Base-by-base conservation (phyloP, 2,888 invertebrate species). In the Drosophila phalerata region DNA sequence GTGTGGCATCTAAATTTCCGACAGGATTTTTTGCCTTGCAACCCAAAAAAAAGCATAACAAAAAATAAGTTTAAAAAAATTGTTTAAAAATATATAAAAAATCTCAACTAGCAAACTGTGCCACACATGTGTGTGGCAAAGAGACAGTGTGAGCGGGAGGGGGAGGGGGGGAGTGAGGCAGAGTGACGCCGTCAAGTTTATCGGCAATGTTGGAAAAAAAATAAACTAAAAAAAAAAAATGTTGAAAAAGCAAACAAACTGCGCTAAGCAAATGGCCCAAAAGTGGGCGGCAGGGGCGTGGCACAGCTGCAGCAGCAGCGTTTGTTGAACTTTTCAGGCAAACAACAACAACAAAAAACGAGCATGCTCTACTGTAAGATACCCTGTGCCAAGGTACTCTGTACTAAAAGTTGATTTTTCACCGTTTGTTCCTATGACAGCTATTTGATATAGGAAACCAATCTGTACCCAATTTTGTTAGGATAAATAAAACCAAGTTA, bases 11-110 rank as follows among this genome's bases (percentile, higher is more conserved):
- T 0, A 60, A 34, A 75, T 70, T 69, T 60, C 60, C 87, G 85
- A 77, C 85, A 84, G 87, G 82, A 88, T 79, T 87, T 79, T 79
- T 62, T 58, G 65, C 73, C 66, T 76, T 68, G 55, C 69, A 66
- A 60, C 30, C 11, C 28, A 32, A 30, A 30, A 56, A 19, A 56
- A 37, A 43, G 5, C 5, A 51, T 28, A 30, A 17, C n/a, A 25
- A 4, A n/a, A 47, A 28, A 57, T 3, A 37, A 5, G 19, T 3
- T 15, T 5, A 30, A 32, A 45, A 19, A 17, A 19, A n/a, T 22
- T 22, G 1, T 22, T 2, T 3, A 28, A 28, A 28, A 6, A 28
- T 2, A 28, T 28, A 6, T 6, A 28, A 28, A 28, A 28, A 28
- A 28, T 4, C 5, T 5, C 28, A 28, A 6, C 2, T 28, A 28